A percentile compares a stretch with the other conserved stretches of the same genome.
Conservation (phyloP, 2,888 invertebrate genomes). For the Rhynchonema sp. region DNA sequence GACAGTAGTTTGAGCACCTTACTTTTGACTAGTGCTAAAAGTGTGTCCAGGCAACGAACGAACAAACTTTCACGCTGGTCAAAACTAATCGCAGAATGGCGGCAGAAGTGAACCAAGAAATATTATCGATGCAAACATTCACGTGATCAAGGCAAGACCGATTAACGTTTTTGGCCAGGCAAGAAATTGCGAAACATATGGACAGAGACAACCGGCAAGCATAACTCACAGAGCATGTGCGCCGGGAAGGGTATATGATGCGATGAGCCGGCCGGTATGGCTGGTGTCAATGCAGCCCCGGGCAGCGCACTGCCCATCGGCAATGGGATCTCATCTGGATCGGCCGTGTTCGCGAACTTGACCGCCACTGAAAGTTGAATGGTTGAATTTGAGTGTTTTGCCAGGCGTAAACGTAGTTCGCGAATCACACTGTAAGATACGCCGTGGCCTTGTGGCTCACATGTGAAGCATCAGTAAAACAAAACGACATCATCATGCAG, state of each 20-base stretch:
- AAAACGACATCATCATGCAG: too few relatives aligned
- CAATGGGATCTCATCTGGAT: slow-evolving; percentile 16
- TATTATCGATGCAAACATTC: neutral
- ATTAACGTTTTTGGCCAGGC: too few relatives aligned
- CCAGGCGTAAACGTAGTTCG: too few relatives aligned
- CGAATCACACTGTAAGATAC: too few relatives aligned
- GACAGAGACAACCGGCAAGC: neutral
- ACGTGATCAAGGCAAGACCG: neutral
- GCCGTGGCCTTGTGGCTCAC: too few relatives aligned
- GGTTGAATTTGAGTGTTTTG: neutral
- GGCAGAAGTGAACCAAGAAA: neutral
- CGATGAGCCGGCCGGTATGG: neutral
- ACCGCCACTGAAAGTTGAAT: slow-evolving; percentile 12
- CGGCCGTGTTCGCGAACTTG: slow-evolving; percentile 13
- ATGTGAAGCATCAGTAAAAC: too few relatives aligned
- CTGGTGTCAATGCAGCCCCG: slow-evolving; percentile 2
- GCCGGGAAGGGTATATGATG: neutral
- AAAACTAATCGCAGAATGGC: too few relatives aligned
- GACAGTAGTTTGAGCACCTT: too few relatives aligned
- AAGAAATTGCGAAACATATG: neutral
- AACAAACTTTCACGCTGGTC: too few relatives aligned
- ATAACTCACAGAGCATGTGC: neutral
- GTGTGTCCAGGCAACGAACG: too few relatives aligned
- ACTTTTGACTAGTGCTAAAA: too few relatives aligned
- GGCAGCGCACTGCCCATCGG: slow-evolving; percentile 10